phyloP scores from a whole-genome alignment of 2,888 invertebrate species.

The Parthenolecanium corni region DNA sequence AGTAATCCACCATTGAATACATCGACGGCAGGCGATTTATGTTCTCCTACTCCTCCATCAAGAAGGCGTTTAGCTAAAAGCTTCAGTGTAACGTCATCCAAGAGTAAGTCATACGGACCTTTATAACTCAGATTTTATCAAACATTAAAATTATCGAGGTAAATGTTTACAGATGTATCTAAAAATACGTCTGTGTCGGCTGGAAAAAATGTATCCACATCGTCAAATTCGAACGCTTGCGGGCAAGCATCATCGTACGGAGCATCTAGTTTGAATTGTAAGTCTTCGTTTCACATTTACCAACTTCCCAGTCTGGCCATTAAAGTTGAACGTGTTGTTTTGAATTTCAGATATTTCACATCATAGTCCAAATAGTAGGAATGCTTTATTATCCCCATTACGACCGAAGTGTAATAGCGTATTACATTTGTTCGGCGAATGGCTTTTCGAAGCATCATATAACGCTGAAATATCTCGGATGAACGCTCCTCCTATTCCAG shows the following conservation, averaged over 20 bases:
- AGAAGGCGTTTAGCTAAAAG: slow-evolving; percentile 82
- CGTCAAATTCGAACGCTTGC: slow-evolving; percentile 16
- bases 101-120: slow-evolving; percentile 18
- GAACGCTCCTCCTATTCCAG: slow-evolving; percentile 17
- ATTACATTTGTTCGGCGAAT: slow-evolving; percentile 87
- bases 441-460: slow-evolving; percentile 91
- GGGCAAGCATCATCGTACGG: slow-evolving; percentile 8
- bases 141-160: too few species aligned
- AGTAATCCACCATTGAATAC: background rate
- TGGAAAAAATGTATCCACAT: background rate
- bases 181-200: background rate
- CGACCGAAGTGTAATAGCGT: slow-evolving; percentile 85
- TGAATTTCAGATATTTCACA: slow-evolving; percentile 11
- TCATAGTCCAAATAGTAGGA: slow-evolving; percentile 6
- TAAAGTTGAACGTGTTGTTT: background rate
- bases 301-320: background rate
- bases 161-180: too few species aligned
- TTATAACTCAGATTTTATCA: too few species aligned
- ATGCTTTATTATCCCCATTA: slow-evolving; percentile 11
- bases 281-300: slow-evolving; percentile 35
- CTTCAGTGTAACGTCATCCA: slow-evolving; percentile 72
- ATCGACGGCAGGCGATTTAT: slow-evolving; percentile 18
- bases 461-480: slow-evolving; percentile 56
- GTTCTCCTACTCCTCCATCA: slow-evolving; percentile 64
- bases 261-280: slow-evolving; percentile 54